Conservation (phyloP, 1,140 invertebrate species). For the Potamilus streckersoni region DNA sequence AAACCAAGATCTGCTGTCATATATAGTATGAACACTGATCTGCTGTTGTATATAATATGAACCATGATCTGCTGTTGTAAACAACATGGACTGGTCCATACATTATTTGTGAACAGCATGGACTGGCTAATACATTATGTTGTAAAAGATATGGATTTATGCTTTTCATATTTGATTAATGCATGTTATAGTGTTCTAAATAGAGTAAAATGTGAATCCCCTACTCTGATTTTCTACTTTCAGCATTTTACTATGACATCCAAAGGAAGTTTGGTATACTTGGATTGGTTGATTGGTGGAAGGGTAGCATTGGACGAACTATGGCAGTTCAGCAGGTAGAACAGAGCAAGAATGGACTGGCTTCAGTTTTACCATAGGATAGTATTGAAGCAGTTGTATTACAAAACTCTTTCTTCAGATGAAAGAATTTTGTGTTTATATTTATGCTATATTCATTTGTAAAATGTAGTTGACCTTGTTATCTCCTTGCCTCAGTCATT, state of each 20-base stretch:
- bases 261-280: slow-evolving; percentile 39
- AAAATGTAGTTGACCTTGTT: not conserved
- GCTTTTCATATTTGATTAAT: no score
- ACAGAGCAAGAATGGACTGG: not conserved
- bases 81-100: no score
- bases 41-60: no score
- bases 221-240: not conserved
- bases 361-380: not conserved
- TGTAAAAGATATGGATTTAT: no score
- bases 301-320: slow-evolving; percentile 43
- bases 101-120: no score
- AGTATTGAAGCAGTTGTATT: not conserved
- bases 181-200: no score
- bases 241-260: slow-evolving; percentile 41
- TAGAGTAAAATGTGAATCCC: no score
- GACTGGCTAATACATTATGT: no score
- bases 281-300: slow-evolving; percentile 49
- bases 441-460: not conserved
- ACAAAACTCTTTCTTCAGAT: not conserved
- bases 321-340: slow-evolving; percentile 50
- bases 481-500: not conserved
- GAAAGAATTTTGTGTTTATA: not conserved
- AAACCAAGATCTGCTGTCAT: no score
- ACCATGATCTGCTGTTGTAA: no score
- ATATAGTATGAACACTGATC: no score